These are phyloP conservation scores for Eurystomus gularis DNA, from an alignment of 2,113 vertebrate genomes.

Conservation along the genomic window DNA sequence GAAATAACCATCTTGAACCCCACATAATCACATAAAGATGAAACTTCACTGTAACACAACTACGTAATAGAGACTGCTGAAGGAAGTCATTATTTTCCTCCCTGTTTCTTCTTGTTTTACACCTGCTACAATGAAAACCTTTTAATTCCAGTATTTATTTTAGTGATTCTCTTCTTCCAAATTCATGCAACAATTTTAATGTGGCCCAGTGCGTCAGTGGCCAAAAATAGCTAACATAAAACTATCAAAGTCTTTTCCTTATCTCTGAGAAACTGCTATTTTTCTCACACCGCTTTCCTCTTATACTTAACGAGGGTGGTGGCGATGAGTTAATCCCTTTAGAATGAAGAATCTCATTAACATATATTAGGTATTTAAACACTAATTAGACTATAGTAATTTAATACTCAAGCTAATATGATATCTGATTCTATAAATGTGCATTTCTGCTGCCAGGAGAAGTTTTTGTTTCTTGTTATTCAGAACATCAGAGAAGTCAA, in stretches of 20 bases:
- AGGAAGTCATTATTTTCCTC: neutral
- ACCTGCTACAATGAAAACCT: neutral
- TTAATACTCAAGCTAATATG: neutral
- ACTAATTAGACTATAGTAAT: neutral
- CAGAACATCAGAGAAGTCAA: neutral
- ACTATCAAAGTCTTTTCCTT: neutral
- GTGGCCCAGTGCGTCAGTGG: neutral
- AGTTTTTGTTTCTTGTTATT: neutral
- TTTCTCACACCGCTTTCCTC: neutral
- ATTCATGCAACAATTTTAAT: neutral
- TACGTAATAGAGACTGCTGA: neutral
- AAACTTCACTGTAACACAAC: neutral
- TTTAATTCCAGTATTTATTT: neutral
- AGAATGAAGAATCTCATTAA: constrained; percentile 26
- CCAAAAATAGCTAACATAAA: neutral
- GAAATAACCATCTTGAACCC: neutral
- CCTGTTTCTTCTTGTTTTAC: neutral
- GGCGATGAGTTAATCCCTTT: neutral
- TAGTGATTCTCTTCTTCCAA: neutral
- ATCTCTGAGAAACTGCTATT: neutral
- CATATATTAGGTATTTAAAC: neutral
- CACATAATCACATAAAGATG: neutral
- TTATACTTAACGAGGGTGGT: neutral
- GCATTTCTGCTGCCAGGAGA: neutral
- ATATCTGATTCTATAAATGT: neutral